A percentile compares a stretch with the other conserved stretches of the same genome.
Conservation (phyloP, 2,888 invertebrate genomes). For the Eustalomyia histrio region DNA sequence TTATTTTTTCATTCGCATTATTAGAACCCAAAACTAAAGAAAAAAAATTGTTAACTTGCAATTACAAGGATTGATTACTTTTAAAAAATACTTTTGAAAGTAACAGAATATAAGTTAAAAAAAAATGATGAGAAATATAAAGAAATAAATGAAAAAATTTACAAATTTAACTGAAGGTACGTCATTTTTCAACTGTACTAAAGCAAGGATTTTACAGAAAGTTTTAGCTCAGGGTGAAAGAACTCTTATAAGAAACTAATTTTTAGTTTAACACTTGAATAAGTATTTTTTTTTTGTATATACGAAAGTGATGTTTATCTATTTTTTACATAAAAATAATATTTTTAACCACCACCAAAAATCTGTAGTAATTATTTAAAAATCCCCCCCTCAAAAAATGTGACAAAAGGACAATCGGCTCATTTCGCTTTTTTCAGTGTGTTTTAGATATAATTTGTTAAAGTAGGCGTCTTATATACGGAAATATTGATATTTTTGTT, state of each 20-base stretch:
- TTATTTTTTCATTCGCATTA: constrained; percentile 57
- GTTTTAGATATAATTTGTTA: constrained; percentile 64
- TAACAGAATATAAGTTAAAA: constrained; percentile 66
- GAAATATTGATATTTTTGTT: constrained; percentile 14
- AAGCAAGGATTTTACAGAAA: constrained; percentile 4
- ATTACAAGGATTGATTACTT: constrained; percentile 79
- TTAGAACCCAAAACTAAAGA: constrained; percentile 26
- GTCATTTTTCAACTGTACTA: constrained; percentile 75
- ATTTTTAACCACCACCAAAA: constrained; percentile 57
- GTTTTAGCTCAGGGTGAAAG: constrained; percentile 33
- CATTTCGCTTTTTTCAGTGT: constrained; percentile 71
- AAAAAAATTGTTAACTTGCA: constrained; percentile 71
- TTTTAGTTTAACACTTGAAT: constrained; percentile 76
- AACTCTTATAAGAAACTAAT: constrained; percentile 41
- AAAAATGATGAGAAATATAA: constrained; percentile 51
- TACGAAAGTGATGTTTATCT: constrained; percentile 19
- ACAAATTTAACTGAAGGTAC: constrained; percentile 72
- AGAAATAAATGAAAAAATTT: constrained; percentile 33
- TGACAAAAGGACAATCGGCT: constrained; percentile 70
- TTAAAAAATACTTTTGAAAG: constrained; percentile 74
- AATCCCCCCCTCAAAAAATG: constrained; percentile 35
- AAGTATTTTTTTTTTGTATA: constrained; percentile 71
- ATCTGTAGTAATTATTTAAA: constrained; percentile 73
- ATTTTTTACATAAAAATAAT: constrained; percentile 5
- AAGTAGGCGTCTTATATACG: constrained; percentile 11